These are phyloP conservation scores for Leptinotarsa texana DNA, from an alignment of 1,140 invertebrate genomes.

Conservation along the genomic window DNA sequence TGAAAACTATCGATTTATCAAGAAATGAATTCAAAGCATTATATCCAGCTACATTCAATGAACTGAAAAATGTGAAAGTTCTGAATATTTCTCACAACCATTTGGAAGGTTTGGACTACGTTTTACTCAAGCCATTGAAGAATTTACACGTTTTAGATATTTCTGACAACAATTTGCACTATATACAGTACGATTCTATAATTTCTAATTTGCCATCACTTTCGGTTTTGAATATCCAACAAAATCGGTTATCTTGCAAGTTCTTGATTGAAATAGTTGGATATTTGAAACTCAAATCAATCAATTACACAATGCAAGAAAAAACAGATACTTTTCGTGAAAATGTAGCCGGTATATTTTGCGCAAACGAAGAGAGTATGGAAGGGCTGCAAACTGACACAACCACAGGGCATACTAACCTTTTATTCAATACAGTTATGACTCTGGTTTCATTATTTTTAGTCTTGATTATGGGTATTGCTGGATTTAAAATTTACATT, in stretches of 20 bases:
- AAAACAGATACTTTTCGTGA: slow-evolving; percentile 43
- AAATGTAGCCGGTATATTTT: slow-evolving; percentile 52
- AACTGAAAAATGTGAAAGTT: slow-evolving; percentile 42
- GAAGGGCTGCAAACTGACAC: background rate
- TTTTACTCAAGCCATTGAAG: slow-evolving; percentile 40
- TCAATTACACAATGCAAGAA: slow-evolving; percentile 47
- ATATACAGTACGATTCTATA: slow-evolving; percentile 47
- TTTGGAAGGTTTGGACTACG: slow-evolving; percentile 42
- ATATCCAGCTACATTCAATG: slow-evolving; percentile 32
- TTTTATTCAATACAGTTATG: slow-evolving; percentile 34
- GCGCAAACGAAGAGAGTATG: slow-evolving; percentile 33
- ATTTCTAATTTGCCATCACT: slow-evolving; percentile 44
- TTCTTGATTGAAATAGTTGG: slow-evolving; percentile 44
- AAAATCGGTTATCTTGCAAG: slow-evolving; percentile 48
- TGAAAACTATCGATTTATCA: slow-evolving; percentile 44
- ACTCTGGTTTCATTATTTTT: slow-evolving; percentile 27
- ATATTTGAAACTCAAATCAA: slow-evolving; percentile 44
- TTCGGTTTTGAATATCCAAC: slow-evolving; percentile 46
- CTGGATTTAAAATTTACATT: slow-evolving; percentile 38
- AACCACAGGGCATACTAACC: background rate
- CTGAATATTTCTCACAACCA: slow-evolving; percentile 49
- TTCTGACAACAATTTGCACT: slow-evolving; percentile 45
- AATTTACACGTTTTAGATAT: slow-evolving; percentile 46
- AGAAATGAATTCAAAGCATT: slow-evolving; percentile 35
- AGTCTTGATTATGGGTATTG: slow-evolving; percentile 32